Conservation (phyloP, 2,113 vertebrate genomes). For the Progne subis region DNA sequence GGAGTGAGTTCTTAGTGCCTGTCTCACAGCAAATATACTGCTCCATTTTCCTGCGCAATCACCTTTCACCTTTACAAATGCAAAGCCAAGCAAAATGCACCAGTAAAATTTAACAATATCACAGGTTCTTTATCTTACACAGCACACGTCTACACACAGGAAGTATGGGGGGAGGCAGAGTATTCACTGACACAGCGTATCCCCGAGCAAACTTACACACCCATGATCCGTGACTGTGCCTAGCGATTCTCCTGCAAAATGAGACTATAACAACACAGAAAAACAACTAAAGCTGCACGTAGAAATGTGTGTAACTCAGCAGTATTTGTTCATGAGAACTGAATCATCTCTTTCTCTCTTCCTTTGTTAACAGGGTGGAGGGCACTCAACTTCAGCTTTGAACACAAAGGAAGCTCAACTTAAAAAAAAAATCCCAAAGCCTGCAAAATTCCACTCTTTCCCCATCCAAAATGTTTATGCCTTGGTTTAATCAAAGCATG, state of each 20-base stretch:
- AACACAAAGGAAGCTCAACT: slow-evolving; percentile 4
- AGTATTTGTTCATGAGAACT: not conserved
- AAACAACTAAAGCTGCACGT: not conserved
- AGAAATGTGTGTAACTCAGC: slow-evolving; percentile 31
- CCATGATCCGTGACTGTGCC: slow-evolving; percentile 14
- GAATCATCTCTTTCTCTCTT: slow-evolving; percentile 32
- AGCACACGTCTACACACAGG: not conserved
- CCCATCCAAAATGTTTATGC: not conserved
- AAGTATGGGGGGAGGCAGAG: not conserved
- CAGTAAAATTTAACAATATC: slow-evolving; percentile 69
- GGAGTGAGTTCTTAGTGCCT: slow-evolving; percentile 74
- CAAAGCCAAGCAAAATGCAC: slow-evolving; percentile 68
- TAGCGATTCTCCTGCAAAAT: slow-evolving; percentile 39
- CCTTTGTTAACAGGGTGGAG: slow-evolving; percentile 41
- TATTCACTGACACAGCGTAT: not conserved
- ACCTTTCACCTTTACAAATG: slow-evolving; percentile 78
- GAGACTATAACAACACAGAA: slow-evolving; percentile 18
- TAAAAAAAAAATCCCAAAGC: not conserved
- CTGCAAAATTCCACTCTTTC: not conserved
- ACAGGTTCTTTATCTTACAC: slow-evolving; percentile 32
- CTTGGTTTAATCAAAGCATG: not conserved
- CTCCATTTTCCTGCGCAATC: slow-evolving; percentile 75
- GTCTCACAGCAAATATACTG: slow-evolving; percentile 76
- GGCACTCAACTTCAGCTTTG: not conserved
- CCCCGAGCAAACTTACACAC: slow-evolving; percentile 9